Base-by-base conservation (phyloP, 1,140 invertebrate species). In the Cylas formicarius region DNA sequence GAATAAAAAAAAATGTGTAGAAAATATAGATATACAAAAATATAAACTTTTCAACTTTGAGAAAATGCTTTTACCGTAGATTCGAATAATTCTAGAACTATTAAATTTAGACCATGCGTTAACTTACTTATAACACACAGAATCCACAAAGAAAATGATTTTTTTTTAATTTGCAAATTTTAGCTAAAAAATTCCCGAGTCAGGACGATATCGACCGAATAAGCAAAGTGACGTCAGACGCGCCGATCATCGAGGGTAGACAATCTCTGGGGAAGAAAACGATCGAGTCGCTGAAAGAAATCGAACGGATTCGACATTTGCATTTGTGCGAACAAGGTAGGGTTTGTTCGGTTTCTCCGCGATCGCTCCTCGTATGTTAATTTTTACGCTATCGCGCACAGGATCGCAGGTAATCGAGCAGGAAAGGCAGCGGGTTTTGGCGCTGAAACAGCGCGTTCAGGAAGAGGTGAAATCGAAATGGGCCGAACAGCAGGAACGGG, bases 361-460 rank as follows among this genome's bases (percentile, higher is more conserved):
- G n/a, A 34, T 19, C 3, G 17, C 32, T 37, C 26, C 11, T 37
- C 11, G 9, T 23, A 14, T 8, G 16, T 24, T 29, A 33, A 31
- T 2, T 26, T 41, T 7, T 19, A 50, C 34, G 4, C 32, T 46
- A 10, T 53, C n/a, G n/a, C n/a, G n/a, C n/a, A n/a, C n/a, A 90
- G 86, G 86, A 39, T 85, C 82, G 56, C 81, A 88, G 73, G 86
- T 94, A 27, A 90, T 94, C 57, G 88, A 91, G 59, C 84, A 92
- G 60, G 89, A 93, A 67, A 72, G 87, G 37, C 80, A 85, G 53
- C 78, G 90, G 57, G 85, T 95, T 20, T 79, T 82, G 39, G 88
- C 90, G 58, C 65, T 93, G 29, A 91, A 92, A 59, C 76, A 84
- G 41, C 72, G 86, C 41, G 87, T 86, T 0, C 88, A 91, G 58